Evolutionary conservation across 2,797 vertebrate genomes (phyloP).

Genomic region (Anguilla megastoma): DNA sequence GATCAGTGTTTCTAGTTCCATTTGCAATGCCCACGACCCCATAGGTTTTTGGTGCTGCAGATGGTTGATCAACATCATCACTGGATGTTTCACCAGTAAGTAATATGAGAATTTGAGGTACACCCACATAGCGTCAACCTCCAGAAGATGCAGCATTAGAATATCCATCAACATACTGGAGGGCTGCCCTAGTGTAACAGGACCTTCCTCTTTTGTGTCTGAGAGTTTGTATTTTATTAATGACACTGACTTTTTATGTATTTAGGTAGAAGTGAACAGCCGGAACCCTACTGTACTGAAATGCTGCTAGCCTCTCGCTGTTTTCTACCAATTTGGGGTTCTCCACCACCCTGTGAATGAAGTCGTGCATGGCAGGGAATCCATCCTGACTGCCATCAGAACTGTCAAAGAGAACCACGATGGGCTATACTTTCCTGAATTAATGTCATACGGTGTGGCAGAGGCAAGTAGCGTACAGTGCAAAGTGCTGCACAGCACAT

Average conservation of each 20-base stretch:
- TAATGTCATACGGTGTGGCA: no score
- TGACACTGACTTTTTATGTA: slow-evolving; percentile 20
- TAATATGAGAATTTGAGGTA: slow-evolving; percentile 42
- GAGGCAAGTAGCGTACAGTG: no score
- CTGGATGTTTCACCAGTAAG: slow-evolving; percentile 33
- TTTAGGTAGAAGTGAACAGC: slow-evolving; percentile 38
- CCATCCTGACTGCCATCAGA: slow-evolving; percentile 32
- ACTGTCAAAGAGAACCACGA: slow-evolving; percentile 42
- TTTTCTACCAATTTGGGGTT: slow-evolving; percentile 37
- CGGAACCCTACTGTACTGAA: slow-evolving; percentile 38
- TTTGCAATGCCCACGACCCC: slow-evolving; percentile 31
- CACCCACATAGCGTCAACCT: slow-evolving; percentile 33
- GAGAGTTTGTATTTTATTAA: slow-evolving; percentile 18
- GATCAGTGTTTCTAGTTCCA: slow-evolving; percentile 25
- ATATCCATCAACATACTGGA: slow-evolving; percentile 35
- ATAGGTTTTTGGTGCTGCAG: background rate
- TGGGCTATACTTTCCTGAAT: slow-evolving; percentile 5
- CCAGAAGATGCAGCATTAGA: slow-evolving; percentile 32
- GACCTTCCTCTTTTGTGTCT: slow-evolving; percentile 33
- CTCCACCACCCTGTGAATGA: slow-evolving; percentile 36
- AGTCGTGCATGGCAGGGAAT: slow-evolving; percentile 39
- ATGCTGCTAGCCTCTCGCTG: slow-evolving; percentile 35
- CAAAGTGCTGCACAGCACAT: no score
- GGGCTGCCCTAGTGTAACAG: slow-evolving; percentile 39
- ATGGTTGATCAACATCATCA: slow-evolving; percentile 14